phyloP scores from a whole-genome alignment of 1,140 invertebrate species.

The Gryon sp. region DNA sequence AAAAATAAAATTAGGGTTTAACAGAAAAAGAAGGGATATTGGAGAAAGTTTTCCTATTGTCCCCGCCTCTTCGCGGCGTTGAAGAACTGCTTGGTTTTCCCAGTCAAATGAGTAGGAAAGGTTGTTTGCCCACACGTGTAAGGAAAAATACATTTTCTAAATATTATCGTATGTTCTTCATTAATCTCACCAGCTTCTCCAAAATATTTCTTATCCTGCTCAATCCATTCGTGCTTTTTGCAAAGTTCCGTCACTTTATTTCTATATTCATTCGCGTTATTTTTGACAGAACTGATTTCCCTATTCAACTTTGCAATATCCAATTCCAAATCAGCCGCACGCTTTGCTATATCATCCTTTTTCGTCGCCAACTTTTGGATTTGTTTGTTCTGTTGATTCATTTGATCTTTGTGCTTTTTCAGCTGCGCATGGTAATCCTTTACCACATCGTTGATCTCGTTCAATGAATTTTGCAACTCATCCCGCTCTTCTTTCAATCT shows the following conservation, averaged over 20 bases:
- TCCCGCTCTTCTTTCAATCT: conserved; percentile 80
- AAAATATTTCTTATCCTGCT: conserved; percentile 88
- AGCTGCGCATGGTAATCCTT: conserved; percentile 82
- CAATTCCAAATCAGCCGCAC: conserved; percentile 84
- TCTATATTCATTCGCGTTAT: conserved; percentile 73
- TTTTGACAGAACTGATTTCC: conserved; percentile 82
- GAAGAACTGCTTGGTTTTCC: no score
- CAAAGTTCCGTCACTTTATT: conserved; percentile 77
- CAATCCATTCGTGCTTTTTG: conserved; percentile 87
- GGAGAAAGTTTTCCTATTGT: no score
- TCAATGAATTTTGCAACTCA: conserved; percentile 77
- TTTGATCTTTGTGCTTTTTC: conserved; percentile 87
- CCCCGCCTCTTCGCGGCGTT: no score
- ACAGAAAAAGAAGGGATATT: no score
- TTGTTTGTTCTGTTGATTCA: conserved; percentile 88
- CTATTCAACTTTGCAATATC: conserved; percentile 90
- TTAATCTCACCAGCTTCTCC: conserved; percentile 85
- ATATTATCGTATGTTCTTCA: neutral
- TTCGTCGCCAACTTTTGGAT: conserved; percentile 82
- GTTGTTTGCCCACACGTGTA: no score
- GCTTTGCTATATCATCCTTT: conserved; percentile 86
- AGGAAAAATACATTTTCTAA: no score
- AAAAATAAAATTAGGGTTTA: no score
- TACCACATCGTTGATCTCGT: conserved; percentile 79
- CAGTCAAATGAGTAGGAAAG: no score